These are phyloP conservation scores for Parthenolecanium corni DNA, from an alignment of 2,888 invertebrate genomes.

Conservation along the genomic window DNA sequence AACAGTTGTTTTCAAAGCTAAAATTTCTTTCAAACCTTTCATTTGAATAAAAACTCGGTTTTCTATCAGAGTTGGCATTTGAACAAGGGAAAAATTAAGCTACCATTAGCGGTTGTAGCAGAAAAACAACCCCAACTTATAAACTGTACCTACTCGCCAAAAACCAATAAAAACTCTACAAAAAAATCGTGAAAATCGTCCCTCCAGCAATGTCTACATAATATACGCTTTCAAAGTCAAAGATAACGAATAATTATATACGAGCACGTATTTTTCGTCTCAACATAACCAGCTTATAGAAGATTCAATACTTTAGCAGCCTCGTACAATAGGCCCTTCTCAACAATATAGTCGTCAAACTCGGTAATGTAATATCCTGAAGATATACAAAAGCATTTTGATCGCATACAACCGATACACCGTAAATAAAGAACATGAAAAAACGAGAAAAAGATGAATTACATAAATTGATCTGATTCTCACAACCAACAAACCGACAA, in stretches of 20 bases:
- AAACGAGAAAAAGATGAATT: background rate
- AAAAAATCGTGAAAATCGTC: too few species aligned
- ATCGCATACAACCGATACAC: background rate
- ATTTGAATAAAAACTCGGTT: background rate
- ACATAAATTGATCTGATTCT: background rate
- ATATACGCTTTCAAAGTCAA: too few species aligned
- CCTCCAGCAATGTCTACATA: too few species aligned
- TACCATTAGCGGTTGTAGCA: background rate
- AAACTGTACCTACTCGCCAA: background rate
- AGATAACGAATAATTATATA: too few species aligned
- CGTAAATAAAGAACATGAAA: background rate
- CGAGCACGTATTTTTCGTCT: background rate
- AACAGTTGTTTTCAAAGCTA: background rate
- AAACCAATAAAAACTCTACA: background rate
- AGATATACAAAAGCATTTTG: too few species aligned
- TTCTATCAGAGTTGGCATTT: background rate
- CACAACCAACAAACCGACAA: conserved; percentile 11
- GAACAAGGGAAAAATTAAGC: background rate
- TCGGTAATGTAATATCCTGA: too few species aligned
- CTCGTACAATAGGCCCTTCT: background rate
- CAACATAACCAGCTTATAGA: background rate
- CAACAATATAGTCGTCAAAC: too few species aligned
- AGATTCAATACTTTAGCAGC: background rate
- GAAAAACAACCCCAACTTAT: background rate
- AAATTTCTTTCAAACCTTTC: background rate